These are phyloP conservation scores for Penaeus indicus DNA, from an alignment of 1,140 invertebrate genomes.

Conservation along the genomic window DNA sequence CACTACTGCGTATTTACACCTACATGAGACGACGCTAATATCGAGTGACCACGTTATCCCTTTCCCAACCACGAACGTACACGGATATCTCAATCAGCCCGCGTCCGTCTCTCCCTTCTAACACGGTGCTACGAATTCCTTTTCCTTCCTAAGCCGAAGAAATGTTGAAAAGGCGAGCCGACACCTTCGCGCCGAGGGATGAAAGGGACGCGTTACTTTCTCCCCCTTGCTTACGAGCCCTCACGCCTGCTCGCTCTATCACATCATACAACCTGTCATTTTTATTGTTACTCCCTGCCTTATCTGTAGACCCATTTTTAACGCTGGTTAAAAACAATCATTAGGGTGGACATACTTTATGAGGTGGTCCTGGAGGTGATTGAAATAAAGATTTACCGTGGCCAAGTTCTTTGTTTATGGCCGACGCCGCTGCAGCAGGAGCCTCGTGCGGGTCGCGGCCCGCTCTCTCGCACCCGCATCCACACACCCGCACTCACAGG, in stretches of 20 bases:
- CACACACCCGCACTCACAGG: too few species aligned
- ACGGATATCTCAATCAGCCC: too few species aligned
- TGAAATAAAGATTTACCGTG: slow-evolving; percentile 39
- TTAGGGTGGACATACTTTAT: slow-evolving; percentile 34
- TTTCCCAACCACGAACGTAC: too few species aligned
- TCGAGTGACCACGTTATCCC: too few species aligned
- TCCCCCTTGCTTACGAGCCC: slow-evolving; percentile 9
- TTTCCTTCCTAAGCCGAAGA: too few species aligned
- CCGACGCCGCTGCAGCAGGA: neutral
- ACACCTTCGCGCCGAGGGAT: neutral
- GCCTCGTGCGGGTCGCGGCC: too few species aligned
- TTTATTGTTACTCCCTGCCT: slow-evolving; percentile 34
- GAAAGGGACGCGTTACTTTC: neutral
- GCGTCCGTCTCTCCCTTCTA: too few species aligned
- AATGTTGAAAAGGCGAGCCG: too few species aligned
- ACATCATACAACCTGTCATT: neutral
- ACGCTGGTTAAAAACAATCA: slow-evolving; percentile 43
- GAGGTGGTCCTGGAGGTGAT: slow-evolving; percentile 24
- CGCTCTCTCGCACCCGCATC: too few species aligned
- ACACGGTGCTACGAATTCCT: too few species aligned
- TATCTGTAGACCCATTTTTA: slow-evolving; percentile 35
- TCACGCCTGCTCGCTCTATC: slow-evolving; percentile 40
- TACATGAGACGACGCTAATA: too few species aligned
- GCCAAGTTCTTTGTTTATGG: slow-evolving; percentile 14
- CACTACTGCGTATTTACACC: too few species aligned